Conservation (phyloP, 2,113 vertebrate genomes). For the Herpetotheres cachinnans region DNA sequence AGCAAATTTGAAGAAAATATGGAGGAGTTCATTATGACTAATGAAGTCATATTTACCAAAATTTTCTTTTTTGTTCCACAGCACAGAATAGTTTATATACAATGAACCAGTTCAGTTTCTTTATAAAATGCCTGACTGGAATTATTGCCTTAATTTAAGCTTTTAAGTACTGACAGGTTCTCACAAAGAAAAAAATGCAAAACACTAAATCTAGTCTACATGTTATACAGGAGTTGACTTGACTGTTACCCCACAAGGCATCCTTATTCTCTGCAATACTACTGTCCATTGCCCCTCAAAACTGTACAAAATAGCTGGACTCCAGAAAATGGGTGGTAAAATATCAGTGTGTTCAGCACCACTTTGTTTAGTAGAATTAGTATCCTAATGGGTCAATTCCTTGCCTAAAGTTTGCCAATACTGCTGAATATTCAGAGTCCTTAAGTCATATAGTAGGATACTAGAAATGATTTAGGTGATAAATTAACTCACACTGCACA, state of each 20-base stretch:
- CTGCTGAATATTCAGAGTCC: background rate
- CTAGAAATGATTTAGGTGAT: background rate
- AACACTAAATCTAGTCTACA: background rate
- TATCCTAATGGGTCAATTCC: background rate
- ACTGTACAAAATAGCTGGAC: background rate
- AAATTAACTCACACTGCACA: background rate
- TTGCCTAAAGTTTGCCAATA: background rate
- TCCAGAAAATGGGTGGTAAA: background rate
- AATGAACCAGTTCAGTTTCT: background rate
- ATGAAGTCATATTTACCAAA: background rate
- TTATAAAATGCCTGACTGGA: background rate
- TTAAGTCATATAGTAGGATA: background rate
- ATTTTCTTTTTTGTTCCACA: background rate
- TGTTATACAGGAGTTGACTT: background rate
- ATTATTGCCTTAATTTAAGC: background rate
- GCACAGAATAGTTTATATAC: background rate
- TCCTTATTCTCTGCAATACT: background rate
- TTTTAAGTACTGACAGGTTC: background rate
- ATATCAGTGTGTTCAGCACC: background rate
- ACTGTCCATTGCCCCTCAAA: background rate
- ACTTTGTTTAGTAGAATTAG: background rate
- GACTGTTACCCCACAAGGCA: too few species aligned
- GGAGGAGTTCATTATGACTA: background rate
- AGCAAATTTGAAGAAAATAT: background rate
- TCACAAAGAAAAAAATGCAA: background rate